Evolutionary conservation across 2,888 invertebrate species (phyloP).

Genomic region (Clostera curtula): DNA sequence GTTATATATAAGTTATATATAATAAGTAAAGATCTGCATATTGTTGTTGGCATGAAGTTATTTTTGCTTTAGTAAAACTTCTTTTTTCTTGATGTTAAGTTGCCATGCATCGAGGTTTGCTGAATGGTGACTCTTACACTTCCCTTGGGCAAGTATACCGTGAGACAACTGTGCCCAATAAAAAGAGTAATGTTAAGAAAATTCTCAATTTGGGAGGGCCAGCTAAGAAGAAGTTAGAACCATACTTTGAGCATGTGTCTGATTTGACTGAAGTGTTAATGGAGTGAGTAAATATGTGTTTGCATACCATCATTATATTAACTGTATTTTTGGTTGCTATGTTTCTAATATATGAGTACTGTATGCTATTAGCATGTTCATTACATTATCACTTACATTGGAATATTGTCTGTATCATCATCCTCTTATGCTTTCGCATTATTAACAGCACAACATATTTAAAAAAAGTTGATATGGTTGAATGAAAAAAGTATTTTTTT

Average conservation of each 20-base stretch:
- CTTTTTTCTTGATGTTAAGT: slow-evolving; percentile 43
- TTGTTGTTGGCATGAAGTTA: slow-evolving; percentile 9
- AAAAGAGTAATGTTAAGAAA: slow-evolving; percentile 74
- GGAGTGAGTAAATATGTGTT: slow-evolving; percentile 31
- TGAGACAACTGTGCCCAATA: slow-evolving; percentile 74
- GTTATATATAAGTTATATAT: slow-evolving; percentile 1
- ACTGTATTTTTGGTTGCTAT: no score
- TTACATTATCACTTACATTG: no score
- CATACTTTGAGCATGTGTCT: slow-evolving; percentile 26
- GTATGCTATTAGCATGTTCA: no score
- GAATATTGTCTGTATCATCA: no score
- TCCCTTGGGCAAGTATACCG: slow-evolving; percentile 79
- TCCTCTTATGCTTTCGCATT: no score
- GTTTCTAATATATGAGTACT: no score
- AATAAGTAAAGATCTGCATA: slow-evolving; percentile 5
- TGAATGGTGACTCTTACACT: slow-evolving; percentile 77
- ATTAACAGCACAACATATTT: no score
- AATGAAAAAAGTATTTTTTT: no score
- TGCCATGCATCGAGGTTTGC: slow-evolving; percentile 77
- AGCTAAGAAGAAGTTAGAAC: slow-evolving; percentile 42
- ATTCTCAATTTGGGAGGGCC: slow-evolving; percentile 68
- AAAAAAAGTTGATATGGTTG: no score
- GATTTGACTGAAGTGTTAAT: slow-evolving; percentile 23
- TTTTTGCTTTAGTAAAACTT: slow-evolving; percentile 30
- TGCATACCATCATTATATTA: slow-evolving; percentile 1